Conservation (phyloP, 1,140 invertebrate species). For the Schlechtendalia chinensis region DNA sequence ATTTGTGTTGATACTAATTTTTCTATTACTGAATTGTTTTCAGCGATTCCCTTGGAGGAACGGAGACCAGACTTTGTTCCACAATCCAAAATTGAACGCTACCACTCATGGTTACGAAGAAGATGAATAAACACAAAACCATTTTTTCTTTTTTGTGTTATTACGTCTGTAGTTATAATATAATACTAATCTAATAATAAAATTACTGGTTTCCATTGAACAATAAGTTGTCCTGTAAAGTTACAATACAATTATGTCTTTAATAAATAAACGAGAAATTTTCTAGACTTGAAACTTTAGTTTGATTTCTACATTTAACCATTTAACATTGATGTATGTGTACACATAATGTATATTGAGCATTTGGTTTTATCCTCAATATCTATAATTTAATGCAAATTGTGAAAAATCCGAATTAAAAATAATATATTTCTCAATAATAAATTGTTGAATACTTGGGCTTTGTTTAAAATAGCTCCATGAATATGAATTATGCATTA, state of each 20-base stretch:
- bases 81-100: slow-evolving; percentile 78
- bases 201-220: neutral
- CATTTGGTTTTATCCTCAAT: too few species aligned
- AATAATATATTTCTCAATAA: too few species aligned
- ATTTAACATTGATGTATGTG: too few species aligned
- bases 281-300: slow-evolving; percentile 6
- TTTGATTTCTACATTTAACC: neutral
- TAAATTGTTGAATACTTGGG: too few species aligned
- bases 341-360: too few species aligned
- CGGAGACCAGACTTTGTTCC: slow-evolving; percentile 78
- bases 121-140: slow-evolving; percentile 12
- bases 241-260: neutral
- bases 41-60: slow-evolving; percentile 86
- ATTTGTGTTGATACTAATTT: neutral
- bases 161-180: neutral
- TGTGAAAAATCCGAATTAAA: too few species aligned
- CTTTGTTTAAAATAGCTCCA: too few species aligned
- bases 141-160: neutral
- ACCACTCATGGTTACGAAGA: slow-evolving; percentile 79
- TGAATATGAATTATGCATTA: too few species aligned
- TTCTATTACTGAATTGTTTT: neutral
- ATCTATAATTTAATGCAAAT: too few species aligned
- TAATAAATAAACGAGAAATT: slow-evolving; percentile 16
- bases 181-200: neutral
- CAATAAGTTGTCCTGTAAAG: neutral